Percentiles rank a stretch among this genome's conserved stretches.
Evolutionary conservation across 2,888 invertebrate genomes (phyloP).

Genomic region (Automeris io): DNA sequence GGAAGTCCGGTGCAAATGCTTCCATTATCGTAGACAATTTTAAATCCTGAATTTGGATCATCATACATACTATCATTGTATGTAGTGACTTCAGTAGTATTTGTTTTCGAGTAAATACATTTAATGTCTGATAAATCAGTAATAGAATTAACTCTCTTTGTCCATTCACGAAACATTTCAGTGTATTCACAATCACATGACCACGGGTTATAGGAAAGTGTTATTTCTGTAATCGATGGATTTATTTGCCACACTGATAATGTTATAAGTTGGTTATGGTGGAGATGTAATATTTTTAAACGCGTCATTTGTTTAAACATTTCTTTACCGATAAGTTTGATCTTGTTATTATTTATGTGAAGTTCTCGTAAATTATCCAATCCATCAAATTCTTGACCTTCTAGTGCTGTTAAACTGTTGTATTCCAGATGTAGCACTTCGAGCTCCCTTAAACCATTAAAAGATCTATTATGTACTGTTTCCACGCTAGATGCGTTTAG

Average conservation of each 20-base stretch:
- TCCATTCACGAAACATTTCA: slow-evolving; percentile 86
- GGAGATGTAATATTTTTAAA: slow-evolving; percentile 80
- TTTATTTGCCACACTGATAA: slow-evolving; percentile 85
- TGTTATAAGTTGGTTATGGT: slow-evolving; percentile 83
- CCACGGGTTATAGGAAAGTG: slow-evolving; percentile 86
- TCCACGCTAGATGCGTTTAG: slow-evolving; percentile 88
- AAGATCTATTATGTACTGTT: slow-evolving; percentile 87
- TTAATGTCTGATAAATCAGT: slow-evolving; percentile 80
- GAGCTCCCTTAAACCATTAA: slow-evolving; percentile 88
- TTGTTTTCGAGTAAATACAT: slow-evolving; percentile 79
- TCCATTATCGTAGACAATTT: slow-evolving; percentile 77
- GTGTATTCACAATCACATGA: slow-evolving; percentile 89
- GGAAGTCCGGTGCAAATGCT: slow-evolving; percentile 80
- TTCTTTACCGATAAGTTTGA: slow-evolving; percentile 81
- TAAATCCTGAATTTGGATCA: slow-evolving; percentile 78
- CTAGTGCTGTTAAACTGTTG: slow-evolving; percentile 81
- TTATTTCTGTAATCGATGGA: slow-evolving; percentile 79
- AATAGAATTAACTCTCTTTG: slow-evolving; percentile 80
- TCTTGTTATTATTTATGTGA: slow-evolving; percentile 85
- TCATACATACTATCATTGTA: slow-evolving; percentile 78
- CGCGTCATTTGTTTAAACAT: slow-evolving; percentile 83
- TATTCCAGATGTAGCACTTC: slow-evolving; percentile 86
- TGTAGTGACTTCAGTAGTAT: slow-evolving; percentile 75
- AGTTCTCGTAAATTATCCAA: slow-evolving; percentile 83
- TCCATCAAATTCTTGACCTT: slow-evolving; percentile 89